These are phyloP conservation scores for Lepidurus apus DNA, from an alignment of 1,140 invertebrate species.

Conservation along the genomic window DNA sequence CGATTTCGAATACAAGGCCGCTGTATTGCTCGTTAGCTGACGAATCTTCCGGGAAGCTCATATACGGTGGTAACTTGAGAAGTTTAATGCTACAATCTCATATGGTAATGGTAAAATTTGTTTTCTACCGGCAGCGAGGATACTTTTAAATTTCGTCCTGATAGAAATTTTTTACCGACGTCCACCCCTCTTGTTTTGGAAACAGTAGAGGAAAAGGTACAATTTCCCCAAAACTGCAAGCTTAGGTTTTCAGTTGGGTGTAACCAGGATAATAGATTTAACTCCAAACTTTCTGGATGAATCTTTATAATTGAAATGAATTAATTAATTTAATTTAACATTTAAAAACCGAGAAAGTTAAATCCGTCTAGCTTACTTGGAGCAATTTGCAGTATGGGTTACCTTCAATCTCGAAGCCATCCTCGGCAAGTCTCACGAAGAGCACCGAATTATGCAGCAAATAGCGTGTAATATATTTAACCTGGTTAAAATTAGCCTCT, in stretches of 20 bases:
- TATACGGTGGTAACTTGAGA: neutral
- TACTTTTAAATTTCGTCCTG: neutral
- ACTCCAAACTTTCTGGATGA: neutral
- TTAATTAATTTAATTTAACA: too few species aligned
- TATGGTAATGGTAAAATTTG: too few species aligned
- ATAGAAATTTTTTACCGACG: neutral
- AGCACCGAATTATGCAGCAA: neutral
- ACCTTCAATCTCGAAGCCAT: too few species aligned
- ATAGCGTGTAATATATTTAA: neutral
- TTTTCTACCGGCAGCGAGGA: neutral
- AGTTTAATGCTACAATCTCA: too few species aligned
- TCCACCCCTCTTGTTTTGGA: neutral
- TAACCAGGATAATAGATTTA: neutral
- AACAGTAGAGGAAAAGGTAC: neutral
- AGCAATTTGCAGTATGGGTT: too few species aligned
- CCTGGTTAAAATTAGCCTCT: neutral
- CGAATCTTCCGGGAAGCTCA: neutral
- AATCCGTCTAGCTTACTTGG: too few species aligned
- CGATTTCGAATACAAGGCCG: neutral
- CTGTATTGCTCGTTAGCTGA: neutral
- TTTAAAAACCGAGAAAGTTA: too few species aligned
- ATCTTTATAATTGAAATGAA: neutral
- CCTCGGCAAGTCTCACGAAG: neutral
- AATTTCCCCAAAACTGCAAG: neutral
- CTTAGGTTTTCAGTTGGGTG: neutral